phyloP scores from a whole-genome alignment of 1,140 invertebrate genomes.

The Drosophila virilis region DNA sequence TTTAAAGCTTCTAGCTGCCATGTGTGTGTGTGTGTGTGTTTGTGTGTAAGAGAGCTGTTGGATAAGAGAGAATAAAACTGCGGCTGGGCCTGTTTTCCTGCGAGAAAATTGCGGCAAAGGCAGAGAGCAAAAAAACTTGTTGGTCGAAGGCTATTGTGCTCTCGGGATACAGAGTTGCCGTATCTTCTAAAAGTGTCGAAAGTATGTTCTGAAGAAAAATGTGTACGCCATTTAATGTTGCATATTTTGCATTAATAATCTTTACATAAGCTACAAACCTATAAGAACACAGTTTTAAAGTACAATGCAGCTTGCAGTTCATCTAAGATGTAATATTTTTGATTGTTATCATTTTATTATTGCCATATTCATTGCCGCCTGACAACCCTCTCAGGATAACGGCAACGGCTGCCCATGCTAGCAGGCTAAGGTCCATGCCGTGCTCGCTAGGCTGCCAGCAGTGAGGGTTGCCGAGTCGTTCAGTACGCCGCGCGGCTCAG shows the following conservation, averaged over 20 bases:
- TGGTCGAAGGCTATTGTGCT: constrained; percentile 56
- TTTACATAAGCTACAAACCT: background rate
- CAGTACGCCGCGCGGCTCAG: constrained; percentile 66
- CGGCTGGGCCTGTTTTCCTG: constrained; percentile 28
- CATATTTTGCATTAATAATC: background rate
- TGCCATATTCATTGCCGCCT: background rate
- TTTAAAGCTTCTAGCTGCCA: background rate
- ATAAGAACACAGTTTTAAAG: background rate
- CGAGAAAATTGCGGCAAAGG: constrained; percentile 22
- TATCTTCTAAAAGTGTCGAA: background rate
- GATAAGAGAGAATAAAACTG: constrained; percentile 20
- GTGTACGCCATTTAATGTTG: no score
- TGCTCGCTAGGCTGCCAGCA: constrained; percentile 41
- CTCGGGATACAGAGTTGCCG: constrained; percentile 48
- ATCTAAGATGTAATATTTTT: no score
- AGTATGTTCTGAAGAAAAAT: background rate
- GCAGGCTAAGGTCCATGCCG: constrained; percentile 29
- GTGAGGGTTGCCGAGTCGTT: constrained; percentile 76
- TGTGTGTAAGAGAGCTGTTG: background rate
- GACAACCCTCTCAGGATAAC: constrained; percentile 48
- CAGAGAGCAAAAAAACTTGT: constrained; percentile 63
- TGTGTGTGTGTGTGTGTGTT: background rate
- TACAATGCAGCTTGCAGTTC: background rate
- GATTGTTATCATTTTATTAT: no score
- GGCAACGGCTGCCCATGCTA: constrained; percentile 8